These are phyloP conservation scores for Rhincodon typus DNA, from an alignment of 2,797 vertebrate genomes.

Conservation along the genomic window DNA sequence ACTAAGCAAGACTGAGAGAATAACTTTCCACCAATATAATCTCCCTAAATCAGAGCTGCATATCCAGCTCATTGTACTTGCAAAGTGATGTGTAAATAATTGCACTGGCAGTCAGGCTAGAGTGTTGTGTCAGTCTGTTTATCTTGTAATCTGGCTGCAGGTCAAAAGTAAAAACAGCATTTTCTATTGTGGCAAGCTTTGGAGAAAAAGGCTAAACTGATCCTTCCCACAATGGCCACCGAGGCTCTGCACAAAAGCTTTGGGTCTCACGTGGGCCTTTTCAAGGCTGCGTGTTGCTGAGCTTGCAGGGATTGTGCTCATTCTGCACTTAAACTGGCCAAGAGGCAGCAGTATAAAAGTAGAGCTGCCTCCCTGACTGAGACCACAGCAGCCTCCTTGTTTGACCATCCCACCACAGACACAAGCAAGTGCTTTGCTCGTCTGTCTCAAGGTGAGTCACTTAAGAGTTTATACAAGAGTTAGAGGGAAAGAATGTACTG, in stretches of 20 bases:
- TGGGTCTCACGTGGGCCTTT: neutral
- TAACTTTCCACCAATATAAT: neutral
- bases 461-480: neutral
- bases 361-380: too few relatives aligned
- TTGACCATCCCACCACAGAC: neutral
- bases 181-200: neutral
- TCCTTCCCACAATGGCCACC: neutral
- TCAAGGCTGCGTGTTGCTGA: neutral
- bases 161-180: slow-evolving; percentile 20
- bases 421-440: neutral
- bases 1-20: neutral
- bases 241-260: neutral
- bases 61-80: neutral
- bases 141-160: neutral
- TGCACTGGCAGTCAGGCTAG: neutral
- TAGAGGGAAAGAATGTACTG: neutral
- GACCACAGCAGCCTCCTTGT: neutral
- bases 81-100: neutral
- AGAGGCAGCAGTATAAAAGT: neutral
- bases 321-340: neutral
- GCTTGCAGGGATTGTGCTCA: neutral
- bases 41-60: neutral
- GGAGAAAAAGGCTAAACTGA: neutral
- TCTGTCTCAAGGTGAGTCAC: neutral
- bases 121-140: slow-evolving; percentile 16